Evolutionary conservation across 2,113 vertebrate genomes (phyloP).

Genomic region (Strigops habroptila): DNA sequence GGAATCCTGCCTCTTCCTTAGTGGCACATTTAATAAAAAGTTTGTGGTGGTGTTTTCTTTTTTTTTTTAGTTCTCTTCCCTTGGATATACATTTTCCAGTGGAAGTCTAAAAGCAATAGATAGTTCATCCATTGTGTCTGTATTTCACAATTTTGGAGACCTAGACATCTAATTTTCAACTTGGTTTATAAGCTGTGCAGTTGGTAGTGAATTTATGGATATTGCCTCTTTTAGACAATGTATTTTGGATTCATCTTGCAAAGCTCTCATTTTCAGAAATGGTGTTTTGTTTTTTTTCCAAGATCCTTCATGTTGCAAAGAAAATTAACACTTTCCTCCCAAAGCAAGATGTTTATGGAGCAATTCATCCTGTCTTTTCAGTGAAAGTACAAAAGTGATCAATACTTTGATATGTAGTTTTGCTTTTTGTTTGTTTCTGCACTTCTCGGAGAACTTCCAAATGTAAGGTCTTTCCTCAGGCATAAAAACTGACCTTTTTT

Average conservation of each 20-base stretch:
- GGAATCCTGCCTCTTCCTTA: not conserved
- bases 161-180: not conserved
- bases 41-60: not conserved
- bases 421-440: not conserved
- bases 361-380: not conserved
- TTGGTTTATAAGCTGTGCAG: not conserved
- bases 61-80: not conserved
- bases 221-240: not conserved
- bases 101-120: not conserved
- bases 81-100: not conserved
- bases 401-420: not conserved
- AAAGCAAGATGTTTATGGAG: not conserved
- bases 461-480: not conserved
- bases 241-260: not conserved
- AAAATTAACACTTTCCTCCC: not conserved
- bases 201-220: conserved; percentile 2
- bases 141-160: not conserved
- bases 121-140: not conserved
- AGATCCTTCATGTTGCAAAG: not conserved
- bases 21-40: not conserved
- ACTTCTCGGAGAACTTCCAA: not conserved
- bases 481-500: not conserved
- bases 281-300: not conserved
- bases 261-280: not conserved
- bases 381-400: not conserved